Percentiles rank a stretch among this genome's conserved stretches.
Evolutionary conservation across 1,140 invertebrate genomes (phyloP).

Genomic region (Ceratina calcarata): DNA sequence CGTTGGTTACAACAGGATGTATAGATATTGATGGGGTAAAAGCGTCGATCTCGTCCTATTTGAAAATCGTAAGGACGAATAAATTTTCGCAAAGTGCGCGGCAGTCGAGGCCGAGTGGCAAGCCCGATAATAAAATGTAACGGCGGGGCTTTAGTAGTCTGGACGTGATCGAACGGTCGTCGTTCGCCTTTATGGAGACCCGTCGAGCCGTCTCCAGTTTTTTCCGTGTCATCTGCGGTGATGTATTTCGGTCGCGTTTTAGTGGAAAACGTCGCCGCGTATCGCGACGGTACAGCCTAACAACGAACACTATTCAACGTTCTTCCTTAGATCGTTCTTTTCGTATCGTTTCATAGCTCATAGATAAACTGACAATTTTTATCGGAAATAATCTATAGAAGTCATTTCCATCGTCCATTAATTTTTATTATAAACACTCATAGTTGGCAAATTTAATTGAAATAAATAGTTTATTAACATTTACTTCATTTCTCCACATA

Average conservation of each 20-base stretch:
- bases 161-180: constrained; percentile 49
- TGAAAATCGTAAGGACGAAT: constrained; percentile 36
- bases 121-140: constrained; percentile 66
- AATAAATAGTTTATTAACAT: too few species aligned
- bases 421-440: too few species aligned
- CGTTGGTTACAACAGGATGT: neutral
- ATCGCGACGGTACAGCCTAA: neutral
- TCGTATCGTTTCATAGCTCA: neutral
- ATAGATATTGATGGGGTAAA: constrained; percentile 26
- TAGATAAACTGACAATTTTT: too few species aligned
- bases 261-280: constrained; percentile 27
- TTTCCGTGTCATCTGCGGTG: constrained; percentile 49
- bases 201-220: constrained; percentile 59
- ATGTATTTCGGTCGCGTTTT: constrained; percentile 52
- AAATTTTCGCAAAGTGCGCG: constrained; percentile 47
- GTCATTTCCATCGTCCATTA: too few species aligned
- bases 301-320: neutral
- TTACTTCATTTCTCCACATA: too few species aligned
- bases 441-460: too few species aligned
- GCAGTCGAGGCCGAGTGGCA: constrained; percentile 31
- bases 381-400: too few species aligned
- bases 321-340: neutral
- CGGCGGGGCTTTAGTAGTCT: constrained; percentile 54
- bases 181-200: constrained; percentile 51
- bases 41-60: constrained; percentile 42